phyloP scores from a whole-genome alignment of 2,888 invertebrate genomes.

The Cepaea hortensis region DNA sequence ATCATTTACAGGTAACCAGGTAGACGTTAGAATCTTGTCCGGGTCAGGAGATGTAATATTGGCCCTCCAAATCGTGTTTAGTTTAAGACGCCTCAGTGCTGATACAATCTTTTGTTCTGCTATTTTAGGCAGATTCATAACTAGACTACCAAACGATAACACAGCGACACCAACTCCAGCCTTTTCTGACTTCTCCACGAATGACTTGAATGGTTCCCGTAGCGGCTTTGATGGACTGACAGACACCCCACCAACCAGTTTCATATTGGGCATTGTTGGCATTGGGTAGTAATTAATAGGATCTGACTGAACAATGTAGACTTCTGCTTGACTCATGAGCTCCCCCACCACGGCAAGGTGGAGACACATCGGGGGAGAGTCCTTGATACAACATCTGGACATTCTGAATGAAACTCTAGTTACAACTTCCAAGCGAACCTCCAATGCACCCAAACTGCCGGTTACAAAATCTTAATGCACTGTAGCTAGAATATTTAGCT shows the following conservation, averaged over 20 bases:
- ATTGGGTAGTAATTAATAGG: slow-evolving; percentile 34
- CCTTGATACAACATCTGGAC: no score
- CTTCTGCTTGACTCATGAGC: slow-evolving; percentile 35
- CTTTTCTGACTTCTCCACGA: not conserved
- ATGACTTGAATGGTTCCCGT: slow-evolving; percentile 6
- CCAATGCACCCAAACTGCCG: no score
- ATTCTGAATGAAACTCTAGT: no score
- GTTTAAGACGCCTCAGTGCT: not conserved
- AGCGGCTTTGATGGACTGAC: not conserved
- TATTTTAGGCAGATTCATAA: slow-evolving; percentile 1
- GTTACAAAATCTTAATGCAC: no score
- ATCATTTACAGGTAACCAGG: slow-evolving; percentile 62
- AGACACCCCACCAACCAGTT: slow-evolving; percentile 35
- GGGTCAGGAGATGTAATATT: slow-evolving; percentile 43
- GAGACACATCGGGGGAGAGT: no score
- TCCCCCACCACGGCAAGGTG: not conserved
- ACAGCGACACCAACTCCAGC: not conserved
- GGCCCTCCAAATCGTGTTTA: not conserved
- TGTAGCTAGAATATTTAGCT: no score
- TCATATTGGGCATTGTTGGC: slow-evolving; percentile 39
- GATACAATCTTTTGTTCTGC: not conserved
- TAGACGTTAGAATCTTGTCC: slow-evolving; percentile 50
- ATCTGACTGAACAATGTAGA: slow-evolving; percentile 40
- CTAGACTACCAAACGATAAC: not conserved
- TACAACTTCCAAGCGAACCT: no score